A percentile compares a stretch with the other conserved stretches of the same genome.
Evolutionary conservation across 2,113 vertebrate genomes (phyloP).

Genomic region (Scomber colias): DNA sequence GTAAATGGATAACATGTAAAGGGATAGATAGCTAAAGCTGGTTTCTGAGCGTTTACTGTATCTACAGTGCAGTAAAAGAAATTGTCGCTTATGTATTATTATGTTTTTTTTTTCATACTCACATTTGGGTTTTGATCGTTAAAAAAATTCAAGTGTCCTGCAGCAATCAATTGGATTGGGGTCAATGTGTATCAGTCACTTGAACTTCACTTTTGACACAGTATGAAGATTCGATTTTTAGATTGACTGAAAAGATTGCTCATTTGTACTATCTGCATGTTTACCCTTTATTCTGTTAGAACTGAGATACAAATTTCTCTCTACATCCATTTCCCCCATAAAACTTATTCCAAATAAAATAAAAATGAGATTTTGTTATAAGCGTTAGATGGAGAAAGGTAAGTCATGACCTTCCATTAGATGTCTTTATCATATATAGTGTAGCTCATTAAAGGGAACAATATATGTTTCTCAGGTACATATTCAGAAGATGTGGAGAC

Average conservation of each 20-base stretch:
- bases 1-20: too few relatives aligned
- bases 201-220: slow-evolving; percentile 86
- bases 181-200: slow-evolving; percentile 17
- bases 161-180: not conserved
- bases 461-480: slow-evolving; percentile 96
- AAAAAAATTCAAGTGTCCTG: not conserved
- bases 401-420: slow-evolving; percentile 97
- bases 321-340: slow-evolving; percentile 90
- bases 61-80: too few relatives aligned
- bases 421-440: slow-evolving; percentile 81
- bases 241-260: slow-evolving; percentile 88
- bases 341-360: slow-evolving; percentile 90
- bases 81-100: not conserved
- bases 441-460: slow-evolving; percentile 50
- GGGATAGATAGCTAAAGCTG: too few relatives aligned
- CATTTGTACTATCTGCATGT: slow-evolving; percentile 95
- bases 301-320: slow-evolving; percentile 92
- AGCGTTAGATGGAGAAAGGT: slow-evolving; percentile 97
- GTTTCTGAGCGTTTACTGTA: not conserved
- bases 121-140: not conserved
- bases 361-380: slow-evolving; percentile 91
- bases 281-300: slow-evolving; percentile 92
- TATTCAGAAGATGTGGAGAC: not conserved
- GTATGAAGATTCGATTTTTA: slow-evolving; percentile 97
- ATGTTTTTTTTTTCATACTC: not conserved